phyloP scores from a whole-genome alignment of 1,140 invertebrate species.

The Drosophila lacteicornis region DNA sequence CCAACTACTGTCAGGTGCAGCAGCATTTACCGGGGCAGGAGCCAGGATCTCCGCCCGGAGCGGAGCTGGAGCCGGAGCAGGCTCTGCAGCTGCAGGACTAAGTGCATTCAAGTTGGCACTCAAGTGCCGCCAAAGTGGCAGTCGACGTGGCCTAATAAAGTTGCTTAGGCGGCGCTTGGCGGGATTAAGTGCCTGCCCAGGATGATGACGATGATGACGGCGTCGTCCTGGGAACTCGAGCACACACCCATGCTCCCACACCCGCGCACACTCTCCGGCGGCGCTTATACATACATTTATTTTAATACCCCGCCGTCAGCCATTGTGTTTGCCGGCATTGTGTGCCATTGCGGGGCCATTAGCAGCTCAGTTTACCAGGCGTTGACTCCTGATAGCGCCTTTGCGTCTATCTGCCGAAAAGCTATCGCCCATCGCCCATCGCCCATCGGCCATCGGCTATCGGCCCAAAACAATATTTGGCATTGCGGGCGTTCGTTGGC shows the following conservation, averaged over 20 bases:
- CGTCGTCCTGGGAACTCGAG: slow-evolving; percentile 32
- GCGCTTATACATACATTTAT: slow-evolving; percentile 43
- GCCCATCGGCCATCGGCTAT: slow-evolving; percentile 12
- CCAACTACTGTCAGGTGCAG: slow-evolving; percentile 70
- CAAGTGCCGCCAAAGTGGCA: slow-evolving; percentile 75
- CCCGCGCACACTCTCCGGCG: background rate
- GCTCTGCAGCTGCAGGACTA: slow-evolving; percentile 48
- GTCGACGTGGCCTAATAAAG: slow-evolving; percentile 82
- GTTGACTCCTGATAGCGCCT: slow-evolving; percentile 41
- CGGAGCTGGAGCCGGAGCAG: slow-evolving; percentile 12
- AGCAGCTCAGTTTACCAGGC: slow-evolving; percentile 77
- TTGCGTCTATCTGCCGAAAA: slow-evolving; percentile 46
- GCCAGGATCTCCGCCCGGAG: slow-evolving; percentile 18
- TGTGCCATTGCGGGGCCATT: slow-evolving; percentile 58
- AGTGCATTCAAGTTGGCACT: slow-evolving; percentile 79
- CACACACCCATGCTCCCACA: background rate
- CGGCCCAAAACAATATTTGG: slow-evolving; percentile 73
- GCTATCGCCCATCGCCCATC: slow-evolving; percentile 28
- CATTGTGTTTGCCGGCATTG: slow-evolving; percentile 50
- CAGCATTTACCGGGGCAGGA: slow-evolving; percentile 9
- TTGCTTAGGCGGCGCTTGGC: slow-evolving; percentile 62
- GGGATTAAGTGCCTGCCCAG: slow-evolving; percentile 52
- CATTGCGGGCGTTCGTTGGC: slow-evolving; percentile 39
- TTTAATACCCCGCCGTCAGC: slow-evolving; percentile 46
- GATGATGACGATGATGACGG: slow-evolving; percentile 21